These are phyloP conservation scores for Clistopyga incitator DNA, from an alignment of 2,888 invertebrate species.

Conservation along the genomic window DNA sequence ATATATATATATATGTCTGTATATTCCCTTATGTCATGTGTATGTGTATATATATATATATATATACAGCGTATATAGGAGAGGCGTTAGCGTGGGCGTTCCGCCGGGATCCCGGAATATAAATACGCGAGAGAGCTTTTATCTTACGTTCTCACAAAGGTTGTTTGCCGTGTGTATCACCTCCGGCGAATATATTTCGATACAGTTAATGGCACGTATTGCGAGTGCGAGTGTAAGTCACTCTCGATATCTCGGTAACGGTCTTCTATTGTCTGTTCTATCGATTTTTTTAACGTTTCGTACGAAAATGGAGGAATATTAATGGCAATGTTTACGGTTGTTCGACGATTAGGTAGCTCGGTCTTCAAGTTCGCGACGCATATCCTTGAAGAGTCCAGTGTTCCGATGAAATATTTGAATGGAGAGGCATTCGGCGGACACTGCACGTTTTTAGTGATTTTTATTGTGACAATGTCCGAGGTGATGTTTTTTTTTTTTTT, in stretches of 20 bases:
- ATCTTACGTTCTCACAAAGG: slow-evolving; percentile 63
- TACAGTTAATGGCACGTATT: slow-evolving; percentile 22
- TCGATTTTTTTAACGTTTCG: slow-evolving; percentile 35
- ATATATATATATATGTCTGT: slow-evolving; percentile 6
- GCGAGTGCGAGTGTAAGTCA: not conserved
- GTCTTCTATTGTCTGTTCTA: slow-evolving; percentile 31
- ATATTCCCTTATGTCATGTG: not conserved
- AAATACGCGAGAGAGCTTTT: slow-evolving; percentile 58
- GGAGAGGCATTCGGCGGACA: no score
- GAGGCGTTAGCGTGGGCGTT: slow-evolving; percentile 54
- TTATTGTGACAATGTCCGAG: no score
- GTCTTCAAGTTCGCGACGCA: no score
- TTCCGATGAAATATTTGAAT: not conserved
- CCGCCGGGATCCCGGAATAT: slow-evolving; percentile 35
- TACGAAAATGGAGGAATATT: not conserved
- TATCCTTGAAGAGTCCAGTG: not conserved
- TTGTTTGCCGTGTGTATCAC: slow-evolving; percentile 33
- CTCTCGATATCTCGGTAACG: slow-evolving; percentile 39
- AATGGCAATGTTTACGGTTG: not conserved
- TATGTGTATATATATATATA: slow-evolving; percentile 6
- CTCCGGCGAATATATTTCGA: slow-evolving; percentile 14
- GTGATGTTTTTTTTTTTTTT: no score
- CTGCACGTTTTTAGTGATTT: no score
- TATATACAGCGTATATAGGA: slow-evolving; percentile 10
- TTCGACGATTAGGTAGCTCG: not conserved